phyloP scores from a whole-genome alignment of 2,888 invertebrate species.

The Agrypnus murinus region DNA sequence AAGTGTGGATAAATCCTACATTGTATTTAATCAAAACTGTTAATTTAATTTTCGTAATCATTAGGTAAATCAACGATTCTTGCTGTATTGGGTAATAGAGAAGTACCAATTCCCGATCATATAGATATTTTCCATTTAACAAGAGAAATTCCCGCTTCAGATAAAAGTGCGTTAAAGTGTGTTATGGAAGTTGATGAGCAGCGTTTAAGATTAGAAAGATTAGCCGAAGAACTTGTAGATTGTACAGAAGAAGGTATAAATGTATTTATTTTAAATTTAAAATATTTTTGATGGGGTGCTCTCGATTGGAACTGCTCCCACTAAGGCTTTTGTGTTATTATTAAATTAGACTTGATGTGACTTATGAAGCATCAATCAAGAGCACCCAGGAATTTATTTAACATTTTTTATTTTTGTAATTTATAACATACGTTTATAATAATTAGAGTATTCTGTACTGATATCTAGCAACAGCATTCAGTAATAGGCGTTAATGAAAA shows the following conservation, averaged over 20 bases:
- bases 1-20: constrained; percentile 60
- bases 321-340: too few relatives aligned
- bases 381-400: too few relatives aligned
- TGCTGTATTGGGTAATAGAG: constrained; percentile 91
- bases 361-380: too few relatives aligned
- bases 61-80: constrained; percentile 94
- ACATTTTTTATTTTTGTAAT: too few relatives aligned
- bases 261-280: too few relatives aligned
- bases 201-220: constrained; percentile 89
- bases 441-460: too few relatives aligned
- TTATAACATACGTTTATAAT: too few relatives aligned
- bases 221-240: constrained; percentile 92
- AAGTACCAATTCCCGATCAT: constrained; percentile 96
- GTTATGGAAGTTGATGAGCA: constrained; percentile 99
- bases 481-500: too few relatives aligned
- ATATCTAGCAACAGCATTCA: too few relatives aligned
- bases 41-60: constrained; percentile 26
- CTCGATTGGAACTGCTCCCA: too few relatives aligned
- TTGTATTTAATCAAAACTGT: not conserved
- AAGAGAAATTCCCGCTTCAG: constrained; percentile 98
- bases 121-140: constrained; percentile 98
- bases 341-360: too few relatives aligned
- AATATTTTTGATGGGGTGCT: too few relatives aligned
- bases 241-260: constrained; percentile 91
- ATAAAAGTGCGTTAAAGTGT: constrained; percentile 95